Evolutionary conservation across 2,888 invertebrate genomes (phyloP).

Genomic region (Asteroscopus sphinx): DNA sequence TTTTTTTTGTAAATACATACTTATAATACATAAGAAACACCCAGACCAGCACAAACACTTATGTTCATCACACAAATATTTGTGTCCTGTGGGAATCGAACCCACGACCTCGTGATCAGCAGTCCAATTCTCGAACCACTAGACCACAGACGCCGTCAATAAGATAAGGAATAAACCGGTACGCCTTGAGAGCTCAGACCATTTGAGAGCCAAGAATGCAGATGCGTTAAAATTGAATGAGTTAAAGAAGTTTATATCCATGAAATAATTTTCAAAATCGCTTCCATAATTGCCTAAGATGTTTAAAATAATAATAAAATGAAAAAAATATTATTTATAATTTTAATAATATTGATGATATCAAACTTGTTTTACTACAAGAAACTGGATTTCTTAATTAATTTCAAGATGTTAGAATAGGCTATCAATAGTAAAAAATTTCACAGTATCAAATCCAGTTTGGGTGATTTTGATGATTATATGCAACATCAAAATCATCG

Average conservation of each 20-base stretch:
- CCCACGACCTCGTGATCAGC: too few species aligned
- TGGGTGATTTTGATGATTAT: background rate
- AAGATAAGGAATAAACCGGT: slow-evolving; percentile 8
- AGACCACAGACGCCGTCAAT: too few species aligned
- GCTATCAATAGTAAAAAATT: slow-evolving; percentile 17
- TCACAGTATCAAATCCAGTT: slow-evolving; percentile 1
- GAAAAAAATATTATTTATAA: too few species aligned
- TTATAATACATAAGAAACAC: too few species aligned
- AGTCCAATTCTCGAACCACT: too few species aligned
- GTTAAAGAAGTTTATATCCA: slow-evolving; percentile 2
- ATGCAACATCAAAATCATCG: background rate
- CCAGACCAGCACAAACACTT: too few species aligned
- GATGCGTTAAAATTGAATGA: background rate
- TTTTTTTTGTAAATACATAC: too few species aligned
- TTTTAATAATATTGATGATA: too few species aligned
- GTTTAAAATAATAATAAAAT: slow-evolving; percentile 9
- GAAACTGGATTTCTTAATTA: slow-evolving; percentile 24
- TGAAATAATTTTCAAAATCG: slow-evolving; percentile 5
- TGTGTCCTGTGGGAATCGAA: too few species aligned
- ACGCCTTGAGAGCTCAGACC: slow-evolving; percentile 9
- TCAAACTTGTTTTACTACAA: slow-evolving; percentile 34
- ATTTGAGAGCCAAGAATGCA: slow-evolving; percentile 6
- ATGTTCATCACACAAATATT: too few species aligned
- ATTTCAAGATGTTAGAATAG: background rate
- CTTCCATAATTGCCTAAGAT: slow-evolving; percentile 5